Base-by-base conservation (phyloP, 2,797 vertebrate species). In the Carapus acus region DNA sequence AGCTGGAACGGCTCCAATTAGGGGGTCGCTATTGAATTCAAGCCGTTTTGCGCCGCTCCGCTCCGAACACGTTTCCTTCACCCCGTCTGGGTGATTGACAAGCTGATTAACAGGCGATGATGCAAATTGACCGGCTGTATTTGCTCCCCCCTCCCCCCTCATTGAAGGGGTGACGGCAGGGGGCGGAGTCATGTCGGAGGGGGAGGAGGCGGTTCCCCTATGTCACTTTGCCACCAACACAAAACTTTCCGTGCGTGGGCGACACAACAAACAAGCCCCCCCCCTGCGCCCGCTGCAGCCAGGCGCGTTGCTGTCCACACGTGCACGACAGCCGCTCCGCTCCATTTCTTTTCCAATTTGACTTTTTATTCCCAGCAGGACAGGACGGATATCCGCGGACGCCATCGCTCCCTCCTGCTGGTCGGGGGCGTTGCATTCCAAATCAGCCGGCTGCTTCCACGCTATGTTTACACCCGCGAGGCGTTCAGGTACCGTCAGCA, bases 221-320 rank as follows among this genome's bases (percentile, higher is more conserved):
- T 61, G 21, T 81, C 64, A 67, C 68, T 73, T 80, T 80, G 61
- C 62, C 73, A 69, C 68, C 59, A 49, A 31, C 59, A 65, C 59
- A 52, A 69, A 72, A 78, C 60, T 78, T 82, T 80, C 69, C 42
- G 54, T 71, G 68, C 38, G 63, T 79, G 62, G 65, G 53, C 59
- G 77, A 62, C 62, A 84, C 57, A 80, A 62, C 69, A 81, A 81
- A 80, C 57, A 67, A 29, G 33, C 49, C 24, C 9, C 41, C 50
- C 21, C 38, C 8, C 21, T 65, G 54, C 62, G 59, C 58, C 54
- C 49, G 44, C 49, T 22, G 48, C 42, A 39, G 40, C 18, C 3
- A 3, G 6, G 31, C 14, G 31, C 9, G 4, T 33, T 33, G 4
- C 3, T 33, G 6, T 33, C 14, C 9, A 33, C n/a, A 33, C 14